Base-by-base conservation (phyloP, 2,797 vertebrate species). In the Epinephelus coioides region DNA sequence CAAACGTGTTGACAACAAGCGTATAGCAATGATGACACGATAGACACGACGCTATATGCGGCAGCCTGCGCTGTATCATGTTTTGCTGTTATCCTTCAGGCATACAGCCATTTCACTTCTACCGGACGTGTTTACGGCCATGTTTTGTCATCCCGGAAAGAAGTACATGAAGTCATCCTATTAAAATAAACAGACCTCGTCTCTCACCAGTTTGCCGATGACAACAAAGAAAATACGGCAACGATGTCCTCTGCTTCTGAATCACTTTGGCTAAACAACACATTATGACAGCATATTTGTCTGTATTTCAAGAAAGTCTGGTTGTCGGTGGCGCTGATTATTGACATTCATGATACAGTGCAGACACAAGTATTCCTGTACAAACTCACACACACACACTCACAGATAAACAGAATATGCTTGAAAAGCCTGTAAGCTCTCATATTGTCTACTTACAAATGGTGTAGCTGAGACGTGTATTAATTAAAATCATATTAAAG, bases 401-500 rank as follows among this genome's bases (percentile, higher is more conserved):
- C 23, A 14, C 7, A 73, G 30, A 88, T 78, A 62, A 61, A 73
- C 74, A 57, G 23, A 88, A 73, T 71, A 71, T 59, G 43, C 43
- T 27, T 83, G 30, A 78, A 82, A 88, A 83, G 73, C 82, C 60
- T 81, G 34, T 79, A 82, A 91, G 84, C 85, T 64, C 50, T 78
- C 23, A 74, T 68, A 86, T 86, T 91, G 75, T 89, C 73, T 59
- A 14, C 78, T 71, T 49, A 81, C 76, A 83, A 89, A 91, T 64
- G 69, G 69, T 69, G 77, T 81, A 79, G 77, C 74, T 69, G 49
- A 69, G 73, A 85, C 67, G 34, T 90, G 83, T 69, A 86, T 90
- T 90, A 86, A 93, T 93, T 92, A 81, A 88, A 76, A 87, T 88
- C 61, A 83, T 86, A 86, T 81, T 82, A 60, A 86, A 90, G 70